phyloP scores from a whole-genome alignment of 2,797 vertebrate species.

The Argyrosomus regius region DNA sequence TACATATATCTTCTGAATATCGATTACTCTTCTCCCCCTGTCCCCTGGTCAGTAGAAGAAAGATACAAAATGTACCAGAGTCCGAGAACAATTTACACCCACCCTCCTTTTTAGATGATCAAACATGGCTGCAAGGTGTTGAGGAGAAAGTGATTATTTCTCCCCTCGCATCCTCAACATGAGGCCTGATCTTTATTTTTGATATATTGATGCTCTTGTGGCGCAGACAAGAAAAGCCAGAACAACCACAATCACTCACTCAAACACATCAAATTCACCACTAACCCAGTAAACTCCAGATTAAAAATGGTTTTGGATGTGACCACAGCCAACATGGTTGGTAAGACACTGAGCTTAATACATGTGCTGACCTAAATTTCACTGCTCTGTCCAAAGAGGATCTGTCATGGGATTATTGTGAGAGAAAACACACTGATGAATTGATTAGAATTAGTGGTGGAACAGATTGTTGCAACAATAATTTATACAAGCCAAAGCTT shows the following conservation, averaged over 20 bases:
- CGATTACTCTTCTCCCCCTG: not conserved
- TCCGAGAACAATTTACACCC: not conserved
- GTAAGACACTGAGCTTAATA: conserved; percentile 58
- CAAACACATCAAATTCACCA: not conserved
- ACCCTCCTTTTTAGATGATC: not conserved
- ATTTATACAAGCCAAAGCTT: conserved; percentile 13
- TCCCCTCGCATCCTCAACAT: not conserved
- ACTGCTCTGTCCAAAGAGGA: conserved; percentile 68
- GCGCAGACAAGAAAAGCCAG: not conserved
- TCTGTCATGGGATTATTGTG: conserved; percentile 74
- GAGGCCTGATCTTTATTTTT: not conserved
- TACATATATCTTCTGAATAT: not conserved
- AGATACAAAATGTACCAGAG: not conserved
- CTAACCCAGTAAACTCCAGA: conserved; percentile 4
- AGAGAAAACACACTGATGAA: conserved; percentile 45
- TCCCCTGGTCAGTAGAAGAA: not conserved
- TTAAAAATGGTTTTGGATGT: too few species aligned
- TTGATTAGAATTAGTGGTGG: conserved; percentile 42
- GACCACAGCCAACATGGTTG: conserved; percentile 9
- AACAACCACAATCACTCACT: not conserved
- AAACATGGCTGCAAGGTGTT: not conserved
- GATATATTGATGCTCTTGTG: not conserved
- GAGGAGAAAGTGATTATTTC: not conserved
- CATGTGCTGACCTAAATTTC: conserved; percentile 78
- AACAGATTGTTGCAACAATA: conserved; percentile 28